Evolutionary conservation across 2,113 vertebrate species (phyloP).

Genomic region (Tangachromis dhanisi): DNA sequence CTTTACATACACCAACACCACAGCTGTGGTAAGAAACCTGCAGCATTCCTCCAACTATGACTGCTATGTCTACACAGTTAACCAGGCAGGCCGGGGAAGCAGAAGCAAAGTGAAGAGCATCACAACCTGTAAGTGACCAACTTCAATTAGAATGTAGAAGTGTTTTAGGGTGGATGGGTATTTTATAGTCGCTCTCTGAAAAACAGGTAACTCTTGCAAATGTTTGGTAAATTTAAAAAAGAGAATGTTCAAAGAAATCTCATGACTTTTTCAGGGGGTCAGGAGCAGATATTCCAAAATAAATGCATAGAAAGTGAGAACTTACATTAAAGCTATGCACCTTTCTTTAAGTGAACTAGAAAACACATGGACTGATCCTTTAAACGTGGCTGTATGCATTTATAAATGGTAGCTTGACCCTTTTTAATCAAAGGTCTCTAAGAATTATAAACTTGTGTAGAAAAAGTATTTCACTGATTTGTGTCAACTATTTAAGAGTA

Average conservation of each 20-base stretch:
- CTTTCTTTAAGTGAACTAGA: neutral
- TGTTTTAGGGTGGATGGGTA: neutral
- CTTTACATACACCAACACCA: constrained; percentile 8
- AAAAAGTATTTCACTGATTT: neutral
- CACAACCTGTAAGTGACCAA: constrained; percentile 65
- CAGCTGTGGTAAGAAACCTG: constrained; percentile 31
- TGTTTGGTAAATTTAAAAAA: neutral
- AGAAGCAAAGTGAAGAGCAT: constrained; percentile 61
- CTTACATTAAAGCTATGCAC: neutral
- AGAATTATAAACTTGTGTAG: neutral
- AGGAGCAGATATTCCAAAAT: neutral
- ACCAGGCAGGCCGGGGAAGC: constrained; percentile 57
- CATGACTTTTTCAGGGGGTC: neutral
- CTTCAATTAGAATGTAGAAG: neutral
- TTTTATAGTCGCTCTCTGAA: neutral
- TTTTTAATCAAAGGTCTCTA: neutral
- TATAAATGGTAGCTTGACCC: neutral
- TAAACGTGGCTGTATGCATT: neutral
- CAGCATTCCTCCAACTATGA: constrained; percentile 53
- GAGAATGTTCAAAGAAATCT: neutral
- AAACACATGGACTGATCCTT: neutral
- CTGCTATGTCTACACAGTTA: constrained; percentile 59
- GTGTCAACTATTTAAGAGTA: neutral
- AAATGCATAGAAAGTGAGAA: neutral
- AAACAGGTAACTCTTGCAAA: neutral